Conservation (phyloP, 2,888 invertebrate species). For the Mylabris sibirica region DNA sequence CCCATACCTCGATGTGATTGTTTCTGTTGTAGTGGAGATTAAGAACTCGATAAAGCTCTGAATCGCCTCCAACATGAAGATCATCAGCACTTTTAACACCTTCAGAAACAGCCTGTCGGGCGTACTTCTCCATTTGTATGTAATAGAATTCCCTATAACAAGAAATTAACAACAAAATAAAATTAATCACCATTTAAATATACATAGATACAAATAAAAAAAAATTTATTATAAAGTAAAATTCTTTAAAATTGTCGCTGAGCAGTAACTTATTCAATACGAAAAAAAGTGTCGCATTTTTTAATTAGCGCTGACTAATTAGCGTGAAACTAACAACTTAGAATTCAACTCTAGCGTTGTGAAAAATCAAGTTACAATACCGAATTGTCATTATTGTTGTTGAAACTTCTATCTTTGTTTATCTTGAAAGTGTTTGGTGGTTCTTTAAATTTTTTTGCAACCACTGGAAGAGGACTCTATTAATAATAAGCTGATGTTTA, state of each 20-base stretch:
- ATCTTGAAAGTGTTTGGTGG: not conserved
- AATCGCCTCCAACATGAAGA: conserved; percentile 92
- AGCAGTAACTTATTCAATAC: conserved; percentile 5
- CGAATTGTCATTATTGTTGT: conserved; percentile 42
- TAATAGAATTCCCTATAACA: conserved; percentile 98
- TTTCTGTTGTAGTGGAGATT: conserved; percentile 99
- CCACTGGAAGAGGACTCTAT: not conserved
- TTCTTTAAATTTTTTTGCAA: conserved; percentile 2
- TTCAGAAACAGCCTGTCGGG: conserved; percentile 96
- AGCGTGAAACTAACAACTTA: conserved; percentile 31
- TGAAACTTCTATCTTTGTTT: not conserved
- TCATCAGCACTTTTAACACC: conserved; percentile 93
- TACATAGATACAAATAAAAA: too few species aligned
- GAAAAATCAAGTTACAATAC: conserved; percentile 36
- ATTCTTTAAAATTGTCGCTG: not conserved
- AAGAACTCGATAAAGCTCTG: conserved; percentile 96
- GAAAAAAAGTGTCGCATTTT: conserved; percentile 16
- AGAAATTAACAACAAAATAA: conserved; percentile 33
- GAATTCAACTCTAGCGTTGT: conserved; percentile 12
- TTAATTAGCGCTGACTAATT: conserved; percentile 33
- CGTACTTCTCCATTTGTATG: conserved; percentile 99
- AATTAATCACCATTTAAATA: not conserved
- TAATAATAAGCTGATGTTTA: not conserved
- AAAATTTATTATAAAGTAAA: not conserved
- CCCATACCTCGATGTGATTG: conserved; percentile 91